Percentiles rank a stretch among this genome's conserved stretches.
Evolutionary conservation across 1,140 invertebrate species (phyloP).

Genomic region (Drosophila chauvacae): DNA sequence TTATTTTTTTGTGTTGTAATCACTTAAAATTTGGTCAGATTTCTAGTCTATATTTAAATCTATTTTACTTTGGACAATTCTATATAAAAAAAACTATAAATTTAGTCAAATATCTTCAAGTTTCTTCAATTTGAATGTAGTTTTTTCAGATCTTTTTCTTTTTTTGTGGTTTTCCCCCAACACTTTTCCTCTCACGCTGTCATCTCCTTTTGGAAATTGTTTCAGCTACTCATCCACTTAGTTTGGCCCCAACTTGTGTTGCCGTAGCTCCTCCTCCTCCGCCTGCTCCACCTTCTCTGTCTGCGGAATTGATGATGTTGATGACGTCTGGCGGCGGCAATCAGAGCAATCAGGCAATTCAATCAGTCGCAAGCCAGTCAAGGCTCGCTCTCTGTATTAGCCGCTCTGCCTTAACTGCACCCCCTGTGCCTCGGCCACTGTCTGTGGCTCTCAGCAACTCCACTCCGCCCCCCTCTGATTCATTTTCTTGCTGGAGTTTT

Average conservation of each 20-base stretch:
- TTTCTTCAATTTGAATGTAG: too few relatives aligned
- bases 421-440: not conserved
- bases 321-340: conserved; percentile 72
- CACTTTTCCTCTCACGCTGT: not conserved
- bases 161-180: not conserved
- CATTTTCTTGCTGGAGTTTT: conserved; percentile 15
- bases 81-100: too few relatives aligned
- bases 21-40: not conserved
- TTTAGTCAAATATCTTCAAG: too few relatives aligned
- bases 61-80: too few relatives aligned
- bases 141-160: not conserved
- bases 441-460: not conserved
- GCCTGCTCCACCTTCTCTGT: conserved; percentile 32
- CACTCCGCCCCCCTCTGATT: not conserved
- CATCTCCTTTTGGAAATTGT: conserved; percentile 3
- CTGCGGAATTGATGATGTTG: conserved; percentile 64
- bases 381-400: conserved; percentile 21
- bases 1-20: not conserved
- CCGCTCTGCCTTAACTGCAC: not conserved
- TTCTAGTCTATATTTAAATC: not conserved
- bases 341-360: conserved; percentile 80
- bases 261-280: not conserved
- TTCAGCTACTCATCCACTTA: conserved; percentile 37
- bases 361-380: conserved; percentile 64
- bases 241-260: conserved; percentile 1